phyloP scores from a whole-genome alignment of 2,888 invertebrate species.

The Tipula lateralis region DNA sequence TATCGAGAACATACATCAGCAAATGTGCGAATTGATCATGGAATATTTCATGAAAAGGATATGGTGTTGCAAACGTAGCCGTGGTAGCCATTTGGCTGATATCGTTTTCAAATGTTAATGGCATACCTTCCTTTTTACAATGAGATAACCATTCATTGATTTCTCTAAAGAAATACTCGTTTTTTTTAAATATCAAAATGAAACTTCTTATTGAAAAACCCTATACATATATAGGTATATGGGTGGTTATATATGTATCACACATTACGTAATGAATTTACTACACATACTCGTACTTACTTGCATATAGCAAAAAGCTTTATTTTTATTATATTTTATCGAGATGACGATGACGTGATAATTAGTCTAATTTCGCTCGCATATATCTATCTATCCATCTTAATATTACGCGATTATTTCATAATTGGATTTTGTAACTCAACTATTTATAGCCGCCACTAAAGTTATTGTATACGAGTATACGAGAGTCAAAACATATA shows the following conservation, averaged over 20 bases:
- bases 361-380: background rate
- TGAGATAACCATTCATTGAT: no score
- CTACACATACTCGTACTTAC: background rate
- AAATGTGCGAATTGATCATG: no score
- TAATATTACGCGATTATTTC: slow-evolving; percentile 6
- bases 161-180: no score
- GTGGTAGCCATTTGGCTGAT: no score
- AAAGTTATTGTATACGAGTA: background rate
- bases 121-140: no score
- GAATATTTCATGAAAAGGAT: no score
- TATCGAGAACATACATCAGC: no score
- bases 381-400: background rate
- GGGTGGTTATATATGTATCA: background rate
- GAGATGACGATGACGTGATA: background rate
- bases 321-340: background rate
- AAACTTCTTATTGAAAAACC: no score
- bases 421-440: background rate
- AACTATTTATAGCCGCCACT: background rate
- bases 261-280: background rate
- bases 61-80: no score
- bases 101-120: no score
- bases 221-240: no score
- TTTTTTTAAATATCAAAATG: no score
- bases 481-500: background rate
- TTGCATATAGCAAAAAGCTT: background rate